phyloP scores from a whole-genome alignment of 2,113 vertebrate species.

The Charadrius vociferus region DNA sequence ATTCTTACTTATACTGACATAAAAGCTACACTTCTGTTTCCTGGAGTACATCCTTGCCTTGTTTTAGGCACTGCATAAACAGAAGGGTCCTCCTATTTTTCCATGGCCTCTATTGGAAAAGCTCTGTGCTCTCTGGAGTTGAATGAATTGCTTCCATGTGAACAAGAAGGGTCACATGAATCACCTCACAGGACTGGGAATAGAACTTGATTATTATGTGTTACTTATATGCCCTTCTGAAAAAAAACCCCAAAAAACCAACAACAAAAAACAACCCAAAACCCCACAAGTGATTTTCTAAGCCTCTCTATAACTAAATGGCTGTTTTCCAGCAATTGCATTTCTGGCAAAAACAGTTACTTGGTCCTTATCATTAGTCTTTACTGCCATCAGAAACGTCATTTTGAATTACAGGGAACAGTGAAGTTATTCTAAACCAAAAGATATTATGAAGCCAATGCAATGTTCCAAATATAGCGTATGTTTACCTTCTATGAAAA shows the following conservation, averaged over 20 bases:
- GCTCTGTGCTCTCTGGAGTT: neutral
- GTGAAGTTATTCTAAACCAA: neutral
- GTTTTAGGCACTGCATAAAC: neutral
- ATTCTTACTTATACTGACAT: neutral
- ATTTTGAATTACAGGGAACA: too few species aligned
- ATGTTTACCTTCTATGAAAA: conserved; percentile 88
- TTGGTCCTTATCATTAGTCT: neutral
- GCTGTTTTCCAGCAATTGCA: neutral
- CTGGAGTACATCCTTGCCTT: neutral
- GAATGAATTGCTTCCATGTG: neutral
- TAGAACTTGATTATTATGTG: neutral
- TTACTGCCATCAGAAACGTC: too few species aligned
- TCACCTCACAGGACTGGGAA: neutral
- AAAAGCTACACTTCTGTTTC: neutral
- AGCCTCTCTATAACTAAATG: neutral
- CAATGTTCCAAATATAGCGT: neutral
- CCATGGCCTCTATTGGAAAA: neutral
- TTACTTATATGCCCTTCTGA: neutral
- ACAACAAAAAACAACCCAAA: too few species aligned
- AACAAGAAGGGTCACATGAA: neutral
- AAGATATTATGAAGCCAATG: neutral
- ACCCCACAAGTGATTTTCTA: neutral
- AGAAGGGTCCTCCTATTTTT: neutral
- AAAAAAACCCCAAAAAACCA: too few species aligned
- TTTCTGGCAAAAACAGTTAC: neutral